These are phyloP conservation scores for Microcebus ravelobensis DNA, from an alignment of 2,113 vertebrate genomes.

Conservation along the genomic window DNA sequence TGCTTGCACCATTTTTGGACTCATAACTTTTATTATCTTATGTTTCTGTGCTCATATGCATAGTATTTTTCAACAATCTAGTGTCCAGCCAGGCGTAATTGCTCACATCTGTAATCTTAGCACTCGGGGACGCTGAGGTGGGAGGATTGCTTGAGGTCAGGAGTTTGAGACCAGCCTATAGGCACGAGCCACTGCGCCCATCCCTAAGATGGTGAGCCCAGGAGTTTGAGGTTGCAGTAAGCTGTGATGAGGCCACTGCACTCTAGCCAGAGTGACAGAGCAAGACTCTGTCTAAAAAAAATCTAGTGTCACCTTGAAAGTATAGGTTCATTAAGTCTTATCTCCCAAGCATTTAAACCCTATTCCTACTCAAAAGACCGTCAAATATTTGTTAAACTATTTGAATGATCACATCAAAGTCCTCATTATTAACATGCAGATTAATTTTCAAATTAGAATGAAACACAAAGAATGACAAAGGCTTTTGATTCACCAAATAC, in stretches of 20 bases:
- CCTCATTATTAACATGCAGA: background rate
- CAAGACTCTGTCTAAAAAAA: too few species aligned
- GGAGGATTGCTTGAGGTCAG: too few species aligned
- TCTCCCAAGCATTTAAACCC: background rate
- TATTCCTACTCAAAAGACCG: background rate
- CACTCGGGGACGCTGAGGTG: too few species aligned
- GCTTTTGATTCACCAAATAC: background rate
- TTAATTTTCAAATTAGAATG: constrained; percentile 37
- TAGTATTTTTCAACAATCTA: background rate
- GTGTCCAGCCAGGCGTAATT: background rate
- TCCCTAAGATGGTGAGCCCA: too few species aligned
- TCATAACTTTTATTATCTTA: background rate
- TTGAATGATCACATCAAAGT: constrained; percentile 12
- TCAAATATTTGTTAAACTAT: constrained; percentile 1
- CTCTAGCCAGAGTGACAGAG: too few species aligned
- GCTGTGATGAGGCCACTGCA: too few species aligned
- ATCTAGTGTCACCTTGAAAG: background rate
- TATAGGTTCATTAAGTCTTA: background rate
- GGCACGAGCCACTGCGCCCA: too few species aligned
- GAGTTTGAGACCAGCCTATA: too few species aligned
- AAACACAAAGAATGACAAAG: background rate
- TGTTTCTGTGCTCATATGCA: background rate
- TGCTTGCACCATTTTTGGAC: background rate
- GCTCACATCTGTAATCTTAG: too few species aligned
- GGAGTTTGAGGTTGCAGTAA: too few species aligned